These are phyloP conservation scores for Pogona vitticeps DNA, from an alignment of 2,113 vertebrate genomes.

Conservation along the genomic window DNA sequence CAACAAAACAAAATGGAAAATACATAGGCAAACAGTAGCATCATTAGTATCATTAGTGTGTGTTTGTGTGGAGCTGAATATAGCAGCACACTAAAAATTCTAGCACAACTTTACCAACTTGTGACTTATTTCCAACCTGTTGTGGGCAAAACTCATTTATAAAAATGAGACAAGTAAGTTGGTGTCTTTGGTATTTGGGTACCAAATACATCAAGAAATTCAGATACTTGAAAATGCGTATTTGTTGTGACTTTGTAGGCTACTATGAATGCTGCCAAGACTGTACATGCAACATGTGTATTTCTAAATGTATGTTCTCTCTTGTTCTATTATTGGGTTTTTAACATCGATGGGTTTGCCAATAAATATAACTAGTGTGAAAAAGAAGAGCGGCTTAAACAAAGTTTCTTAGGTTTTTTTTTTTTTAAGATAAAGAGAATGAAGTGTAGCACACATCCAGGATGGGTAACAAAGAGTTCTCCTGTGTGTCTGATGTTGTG, in stretches of 20 bases:
- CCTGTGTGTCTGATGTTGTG: neutral
- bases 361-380: constrained; percentile 19
- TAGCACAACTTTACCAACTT: too few species aligned
- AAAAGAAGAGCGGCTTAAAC: neutral
- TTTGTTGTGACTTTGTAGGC: neutral
- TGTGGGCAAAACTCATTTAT: too few species aligned
- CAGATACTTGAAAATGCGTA: neutral
- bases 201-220: neutral
- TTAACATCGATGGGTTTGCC: neutral
- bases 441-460: neutral
- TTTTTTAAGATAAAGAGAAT: neutral
- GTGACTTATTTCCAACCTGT: too few species aligned
- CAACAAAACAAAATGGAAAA: too few species aligned
- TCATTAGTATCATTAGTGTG: too few species aligned
- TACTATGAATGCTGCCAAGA: neutral
- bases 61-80: too few species aligned
- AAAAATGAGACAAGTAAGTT: neutral
- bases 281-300: neutral
- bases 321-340: constrained; percentile 14
- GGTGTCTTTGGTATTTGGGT: neutral
- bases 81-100: too few species aligned
- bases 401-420: constrained; percentile 8
- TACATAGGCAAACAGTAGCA: too few species aligned
- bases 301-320: neutral
- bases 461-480: neutral